Evolutionary conservation across 2,113 vertebrate species (phyloP), one percentile per base, ranked within the genome.

Genomic region (Aldabrachelys gigantea): DNA sequence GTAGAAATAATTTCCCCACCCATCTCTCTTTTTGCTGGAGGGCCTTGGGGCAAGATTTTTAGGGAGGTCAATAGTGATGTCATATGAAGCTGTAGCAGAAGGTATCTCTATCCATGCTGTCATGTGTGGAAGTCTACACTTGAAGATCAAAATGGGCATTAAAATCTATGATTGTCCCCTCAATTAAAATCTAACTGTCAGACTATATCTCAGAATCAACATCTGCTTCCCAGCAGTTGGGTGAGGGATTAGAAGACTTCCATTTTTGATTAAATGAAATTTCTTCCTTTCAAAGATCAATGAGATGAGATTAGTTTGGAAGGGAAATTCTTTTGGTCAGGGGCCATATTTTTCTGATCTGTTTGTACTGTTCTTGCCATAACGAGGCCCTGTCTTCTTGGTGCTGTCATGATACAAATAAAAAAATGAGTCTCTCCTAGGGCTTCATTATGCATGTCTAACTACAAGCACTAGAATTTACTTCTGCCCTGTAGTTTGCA

Each of bases 311-410:
- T 76, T 25, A 41, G 6, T 27, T 76, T 76, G 72, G 38, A 41
- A 4, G 24, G 47, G 31, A 65, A n/a, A 69, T 69, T 69, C 35
- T 38, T 3, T 72, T 69, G 9, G 90, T 72, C 88, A 59, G 22
- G 41, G 25, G 2, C 1, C 53, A 1, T 1, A 4, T 59, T 80
- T 29, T 1, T 11, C 14, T 29, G 25, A 2, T 2, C 0, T 14
- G 22, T 35, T 95, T 52, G 62, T 78, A 47, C 22, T 3, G 12
- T n/a, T 2, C n/a, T 25, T 17, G 9, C 76, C n/a, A 54, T 11
- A 52, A n/a, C 19, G 41, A 57, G 88, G n/a, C 17, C 25, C 31
- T 69, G 17, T 17, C 13, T 69, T 69, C 53, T 24, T 89, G 59
- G 59, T 62, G 41, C 4, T 82, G 50, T 50, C 35, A 76, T 80